phyloP scores from a whole-genome alignment of 1,140 invertebrate genomes.

The Panagrolaimus sp. region DNA sequence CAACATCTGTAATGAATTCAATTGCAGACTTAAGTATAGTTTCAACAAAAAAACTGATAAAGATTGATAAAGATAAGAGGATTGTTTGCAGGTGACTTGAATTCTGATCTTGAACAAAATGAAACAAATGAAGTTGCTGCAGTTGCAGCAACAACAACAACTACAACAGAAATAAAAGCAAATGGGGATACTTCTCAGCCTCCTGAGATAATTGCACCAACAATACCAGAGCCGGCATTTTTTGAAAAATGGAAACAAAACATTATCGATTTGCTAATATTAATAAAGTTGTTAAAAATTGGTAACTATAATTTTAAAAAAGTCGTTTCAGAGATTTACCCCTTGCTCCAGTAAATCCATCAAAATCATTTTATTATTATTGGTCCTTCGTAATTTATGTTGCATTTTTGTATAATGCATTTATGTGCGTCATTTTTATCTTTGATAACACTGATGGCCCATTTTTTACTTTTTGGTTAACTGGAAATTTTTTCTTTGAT shows the following conservation, averaged over 20 bases:
- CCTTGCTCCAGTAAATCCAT: conserved; percentile 28
- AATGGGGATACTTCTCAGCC: conserved; percentile 6
- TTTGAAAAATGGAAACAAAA: too few species aligned
- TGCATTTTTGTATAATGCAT: conserved; percentile 42
- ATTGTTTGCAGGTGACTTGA: not conserved
- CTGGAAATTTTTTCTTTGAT: conserved; percentile 39
- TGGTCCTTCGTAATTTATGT: conserved; percentile 47
- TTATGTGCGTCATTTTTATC: conserved; percentile 50
- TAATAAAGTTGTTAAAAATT: not conserved
- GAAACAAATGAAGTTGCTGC: conserved; percentile 13
- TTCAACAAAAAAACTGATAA: not conserved
- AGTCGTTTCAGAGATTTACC: conserved; percentile 28
- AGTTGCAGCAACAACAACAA: too few species aligned
- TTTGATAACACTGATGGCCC: conserved; percentile 35
- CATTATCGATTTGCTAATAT: not conserved
- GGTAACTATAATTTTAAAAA: not conserved
- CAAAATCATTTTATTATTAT: conserved; percentile 42
- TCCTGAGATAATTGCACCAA: not conserved
- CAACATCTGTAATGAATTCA: conserved; percentile 18
- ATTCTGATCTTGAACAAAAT: conserved; percentile 18
- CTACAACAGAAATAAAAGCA: not conserved
- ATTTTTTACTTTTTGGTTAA: conserved; percentile 39
- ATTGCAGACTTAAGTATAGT: not conserved
- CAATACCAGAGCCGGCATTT: not conserved
- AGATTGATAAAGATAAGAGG: not conserved